Evolutionary conservation across 2,888 invertebrate species (phyloP).

Genomic region (Hirtodrosophila histrioides): DNA sequence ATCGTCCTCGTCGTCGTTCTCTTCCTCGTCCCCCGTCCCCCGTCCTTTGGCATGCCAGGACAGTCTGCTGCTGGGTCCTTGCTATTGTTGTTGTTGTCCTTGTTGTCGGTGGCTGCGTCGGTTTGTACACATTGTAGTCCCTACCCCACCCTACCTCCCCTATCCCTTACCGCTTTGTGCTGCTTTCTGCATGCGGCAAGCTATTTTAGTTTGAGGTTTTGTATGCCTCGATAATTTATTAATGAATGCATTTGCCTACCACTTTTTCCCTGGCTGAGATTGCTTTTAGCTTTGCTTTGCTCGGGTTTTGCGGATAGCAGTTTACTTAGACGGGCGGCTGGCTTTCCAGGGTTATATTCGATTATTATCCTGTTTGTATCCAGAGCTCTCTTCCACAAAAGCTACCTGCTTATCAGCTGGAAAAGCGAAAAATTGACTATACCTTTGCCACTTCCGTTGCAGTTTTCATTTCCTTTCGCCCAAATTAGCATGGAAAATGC

Average conservation of each 20-base stretch:
- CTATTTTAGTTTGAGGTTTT: conserved; percentile 69
- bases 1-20: conserved; percentile 49
- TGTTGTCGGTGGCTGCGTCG: conserved; percentile 55
- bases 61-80: conserved; percentile 32
- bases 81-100: conserved; percentile 25
- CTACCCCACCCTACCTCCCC: not conserved
- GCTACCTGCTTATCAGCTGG: conserved; percentile 23
- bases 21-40: not conserved
- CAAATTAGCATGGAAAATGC: conserved; percentile 23
- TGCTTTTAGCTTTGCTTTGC: conserved; percentile 29
- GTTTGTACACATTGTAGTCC: conserved; percentile 57
- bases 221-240: conserved; percentile 70
- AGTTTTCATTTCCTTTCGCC: conserved; percentile 49
- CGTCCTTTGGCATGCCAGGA: conserved; percentile 28
- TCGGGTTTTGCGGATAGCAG: conserved; percentile 18
- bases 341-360: not conserved
- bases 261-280: conserved; percentile 49
- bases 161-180: not conserved
- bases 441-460: conserved; percentile 33
- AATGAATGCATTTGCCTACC: conserved; percentile 74
- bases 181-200: conserved; percentile 29
- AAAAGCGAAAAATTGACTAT: conserved; percentile 4
- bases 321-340: conserved; percentile 8
- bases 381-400: conserved; percentile 4
- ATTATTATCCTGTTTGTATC: conserved; percentile 14